Conservation (phyloP, 53 echinoderm and acorn worm genomes). For the Astropecten irregularis region DNA sequence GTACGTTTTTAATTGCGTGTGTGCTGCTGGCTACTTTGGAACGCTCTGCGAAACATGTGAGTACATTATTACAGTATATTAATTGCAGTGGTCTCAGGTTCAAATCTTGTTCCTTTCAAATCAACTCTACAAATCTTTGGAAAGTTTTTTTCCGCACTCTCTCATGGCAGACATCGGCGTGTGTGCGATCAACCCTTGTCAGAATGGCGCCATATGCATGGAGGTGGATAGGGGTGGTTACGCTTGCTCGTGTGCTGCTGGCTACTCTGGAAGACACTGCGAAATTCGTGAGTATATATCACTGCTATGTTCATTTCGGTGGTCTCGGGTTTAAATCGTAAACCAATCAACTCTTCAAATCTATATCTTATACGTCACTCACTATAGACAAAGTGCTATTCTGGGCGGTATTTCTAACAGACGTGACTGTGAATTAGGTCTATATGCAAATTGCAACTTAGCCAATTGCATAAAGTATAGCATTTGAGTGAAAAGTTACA, state of each 20-base stretch:
- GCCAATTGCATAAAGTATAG: no score
- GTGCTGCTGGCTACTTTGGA: slow-evolving; percentile 48
- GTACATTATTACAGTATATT: not conserved
- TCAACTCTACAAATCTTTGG: not conserved
- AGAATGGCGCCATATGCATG: slow-evolving; percentile 32
- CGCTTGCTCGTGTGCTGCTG: not conserved
- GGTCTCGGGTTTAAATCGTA: no score
- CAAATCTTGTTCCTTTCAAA: not conserved
- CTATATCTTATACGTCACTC: no score
- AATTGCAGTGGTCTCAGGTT: no score
- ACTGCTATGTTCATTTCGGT: no score
- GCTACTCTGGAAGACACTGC: not conserved
- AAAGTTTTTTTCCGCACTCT: not conserved
- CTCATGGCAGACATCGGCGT: slow-evolving; percentile 55
- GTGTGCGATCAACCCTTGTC: slow-evolving; percentile 64
- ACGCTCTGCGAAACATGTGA: slow-evolving; percentile 48
- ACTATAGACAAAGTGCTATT: no score
- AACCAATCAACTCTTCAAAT: no score
- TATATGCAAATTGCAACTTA: no score
- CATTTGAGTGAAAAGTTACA: no score
- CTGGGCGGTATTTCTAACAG: no score
- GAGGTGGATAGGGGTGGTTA: slow-evolving; percentile 9
- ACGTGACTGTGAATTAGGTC: no score
- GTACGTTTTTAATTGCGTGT: slow-evolving; percentile 41
- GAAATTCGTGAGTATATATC: not conserved